Conservation (phyloP, 2,113 vertebrate species). For the Trogon melanurus region DNA sequence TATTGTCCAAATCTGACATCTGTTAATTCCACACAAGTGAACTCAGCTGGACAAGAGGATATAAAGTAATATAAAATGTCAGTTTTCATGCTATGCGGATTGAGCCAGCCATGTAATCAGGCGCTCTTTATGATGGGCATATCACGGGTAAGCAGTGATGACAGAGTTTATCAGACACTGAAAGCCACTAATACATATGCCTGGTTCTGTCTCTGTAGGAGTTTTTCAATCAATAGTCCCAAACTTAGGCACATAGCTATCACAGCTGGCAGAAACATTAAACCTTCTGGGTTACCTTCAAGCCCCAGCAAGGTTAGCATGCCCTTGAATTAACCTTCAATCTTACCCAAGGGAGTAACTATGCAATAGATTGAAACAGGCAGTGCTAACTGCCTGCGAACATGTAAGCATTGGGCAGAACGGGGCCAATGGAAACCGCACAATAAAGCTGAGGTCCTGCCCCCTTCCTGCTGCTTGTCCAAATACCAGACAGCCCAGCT, state of each 20-base stretch:
- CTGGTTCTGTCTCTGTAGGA: neutral
- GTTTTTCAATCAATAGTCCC: neutral
- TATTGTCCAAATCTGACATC: neutral
- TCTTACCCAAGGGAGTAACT: neutral
- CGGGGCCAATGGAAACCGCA: neutral
- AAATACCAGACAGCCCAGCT: neutral
- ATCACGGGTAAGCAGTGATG: constrained; percentile 9
- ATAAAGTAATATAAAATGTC: constrained; percentile 26
- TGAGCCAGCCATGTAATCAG: constrained; percentile 17
- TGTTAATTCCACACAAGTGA: constrained; percentile 42
- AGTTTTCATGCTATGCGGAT: neutral
- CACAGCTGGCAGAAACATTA: neutral
- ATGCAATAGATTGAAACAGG: neutral
- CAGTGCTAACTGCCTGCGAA: neutral
- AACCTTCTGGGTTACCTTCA: neutral
- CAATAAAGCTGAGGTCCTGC: neutral
- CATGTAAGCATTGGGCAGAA: neutral
- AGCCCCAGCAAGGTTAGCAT: neutral
- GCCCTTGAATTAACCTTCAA: constrained; percentile 28
- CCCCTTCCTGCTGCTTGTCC: neutral
- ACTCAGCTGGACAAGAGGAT: constrained; percentile 27
- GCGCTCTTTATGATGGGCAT: neutral
- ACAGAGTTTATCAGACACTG: constrained; percentile 24
- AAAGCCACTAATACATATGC: neutral
- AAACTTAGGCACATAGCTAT: neutral